A percentile compares a stretch with the other conserved stretches of the same genome.
Evolutionary conservation across 1,140 invertebrate species (phyloP).

Genomic region (Notospermus geniculatus): DNA sequence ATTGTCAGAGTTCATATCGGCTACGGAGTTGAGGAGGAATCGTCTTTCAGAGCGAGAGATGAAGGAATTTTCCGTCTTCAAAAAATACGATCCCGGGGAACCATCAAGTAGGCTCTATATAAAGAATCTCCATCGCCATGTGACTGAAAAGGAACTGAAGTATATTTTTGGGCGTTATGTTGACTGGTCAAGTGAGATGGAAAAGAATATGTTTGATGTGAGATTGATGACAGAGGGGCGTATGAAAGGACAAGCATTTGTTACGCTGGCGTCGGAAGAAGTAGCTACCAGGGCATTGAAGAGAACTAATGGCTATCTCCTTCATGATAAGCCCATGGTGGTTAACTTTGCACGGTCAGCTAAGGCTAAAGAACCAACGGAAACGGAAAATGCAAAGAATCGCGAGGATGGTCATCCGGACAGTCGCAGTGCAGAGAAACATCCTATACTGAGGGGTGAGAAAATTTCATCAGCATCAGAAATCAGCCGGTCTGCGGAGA

Average conservation of each 20-base stretch:
- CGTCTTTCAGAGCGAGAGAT: conserved; percentile 71
- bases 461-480: too few species aligned
- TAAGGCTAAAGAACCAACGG: conserved; percentile 48
- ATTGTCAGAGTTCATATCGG: conserved; percentile 59
- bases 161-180: conserved; percentile 76
- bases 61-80: conserved; percentile 75
- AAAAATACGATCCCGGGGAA: conserved; percentile 79
- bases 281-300: conserved; percentile 72
- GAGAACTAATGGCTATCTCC: conserved; percentile 85
- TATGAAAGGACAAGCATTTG: conserved; percentile 95
- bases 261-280: conserved; percentile 73
- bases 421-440: too few species aligned
- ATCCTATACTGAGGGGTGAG: too few species aligned
- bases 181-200: conserved; percentile 56
- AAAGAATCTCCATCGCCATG: conserved; percentile 85
- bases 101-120: conserved; percentile 80
- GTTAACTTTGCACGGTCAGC: conserved; percentile 77
- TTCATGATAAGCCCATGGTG: conserved; percentile 86
- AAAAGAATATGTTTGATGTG: conserved; percentile 72
- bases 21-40: conserved; percentile 61
- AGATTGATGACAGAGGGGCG: conserved; percentile 89
- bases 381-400: too few species aligned
- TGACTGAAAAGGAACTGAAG: conserved; percentile 72
- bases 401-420: too few species aligned
- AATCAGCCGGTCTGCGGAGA: too few species aligned